Evolutionary conservation across 2,797 vertebrate genomes (phyloP).

Genomic region (Pterois miles): DNA sequence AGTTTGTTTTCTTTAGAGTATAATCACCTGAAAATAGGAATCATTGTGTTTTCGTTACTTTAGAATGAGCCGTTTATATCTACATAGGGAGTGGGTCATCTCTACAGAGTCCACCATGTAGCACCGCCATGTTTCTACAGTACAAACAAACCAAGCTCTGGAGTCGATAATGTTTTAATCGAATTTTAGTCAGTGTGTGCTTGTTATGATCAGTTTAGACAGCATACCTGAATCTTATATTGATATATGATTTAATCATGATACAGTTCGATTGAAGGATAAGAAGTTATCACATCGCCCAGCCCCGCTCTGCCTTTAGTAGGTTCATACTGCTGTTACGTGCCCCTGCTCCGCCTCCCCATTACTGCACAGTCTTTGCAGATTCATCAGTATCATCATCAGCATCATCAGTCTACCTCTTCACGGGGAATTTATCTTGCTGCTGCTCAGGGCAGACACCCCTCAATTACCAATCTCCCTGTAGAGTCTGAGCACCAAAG

Average conservation of each 20-base stretch:
- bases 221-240: too few species aligned
- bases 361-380: background rate
- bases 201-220: too few species aligned
- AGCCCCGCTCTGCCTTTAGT: fast-evolving
- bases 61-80: background rate
- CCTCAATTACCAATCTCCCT: background rate
- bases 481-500: background rate
- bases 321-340: background rate
- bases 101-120: background rate
- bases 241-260: too few species aligned
- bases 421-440: background rate
- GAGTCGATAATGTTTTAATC: too few species aligned
- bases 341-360: fast-evolving
- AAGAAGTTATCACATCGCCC: fast-evolving
- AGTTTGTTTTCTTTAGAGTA: too few species aligned
- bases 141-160: background rate
- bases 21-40: too few species aligned
- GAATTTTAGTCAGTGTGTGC: too few species aligned
- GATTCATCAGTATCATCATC: background rate
- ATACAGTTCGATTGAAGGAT: too few species aligned
- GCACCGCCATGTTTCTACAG: too few species aligned
- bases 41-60: too few species aligned
- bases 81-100: background rate
- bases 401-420: background rate
- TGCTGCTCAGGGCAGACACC: background rate